Evolutionary conservation across 1,140 invertebrate species (phyloP), one percentile per base, ranked within the genome.

Genomic region (Tachypleus tridentatus): DNA sequence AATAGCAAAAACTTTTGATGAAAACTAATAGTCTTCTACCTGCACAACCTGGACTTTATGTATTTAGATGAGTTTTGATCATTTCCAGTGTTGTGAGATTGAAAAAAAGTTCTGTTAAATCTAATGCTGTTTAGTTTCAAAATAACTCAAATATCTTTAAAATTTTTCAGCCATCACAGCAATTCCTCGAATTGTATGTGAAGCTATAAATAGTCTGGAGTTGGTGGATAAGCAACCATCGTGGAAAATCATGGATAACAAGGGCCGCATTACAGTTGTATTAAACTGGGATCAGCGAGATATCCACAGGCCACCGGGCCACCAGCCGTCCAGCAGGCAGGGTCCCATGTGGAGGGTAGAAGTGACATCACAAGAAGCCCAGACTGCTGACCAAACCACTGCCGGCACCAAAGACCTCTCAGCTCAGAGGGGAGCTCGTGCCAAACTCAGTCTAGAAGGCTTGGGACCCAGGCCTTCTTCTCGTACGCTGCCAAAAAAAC

Each of bases 171-270:
- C 90, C 69, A 91, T 95, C 81, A 90, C 89, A 76, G 90, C 91
- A 72, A 94, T 95, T 72, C 92, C 92, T 70, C 90, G 91, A 82
- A 94, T 95, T 83, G 91, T 95, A 76, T 94, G 91, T 84, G 92
- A 94, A 80, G 92, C 91, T 72, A 93, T 94, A 73, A 89, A 93
- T 82, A 89, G 89, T 64, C 80, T 94, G 80, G 90, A 93, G 77
- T 80, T 94, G 73, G 90, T 93, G 80, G 88, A 93, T 89, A 91
- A 93, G 79, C 90, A 89, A 29, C 90, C 91, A 72, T 93, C 90
- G 78, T 95, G 91, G 91, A 93, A 93, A 80, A 93, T 94, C 81
- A 93, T 93, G 88, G 91, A 94, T 84, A 92, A 92, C 83, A 89
- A 92, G 80, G 89, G 91, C 74, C 85, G 90, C 76, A 87, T 94